These are phyloP conservation scores for Camelus bactrianus DNA, from an alignment of 2,113 vertebrate species.

Conservation along the genomic window DNA sequence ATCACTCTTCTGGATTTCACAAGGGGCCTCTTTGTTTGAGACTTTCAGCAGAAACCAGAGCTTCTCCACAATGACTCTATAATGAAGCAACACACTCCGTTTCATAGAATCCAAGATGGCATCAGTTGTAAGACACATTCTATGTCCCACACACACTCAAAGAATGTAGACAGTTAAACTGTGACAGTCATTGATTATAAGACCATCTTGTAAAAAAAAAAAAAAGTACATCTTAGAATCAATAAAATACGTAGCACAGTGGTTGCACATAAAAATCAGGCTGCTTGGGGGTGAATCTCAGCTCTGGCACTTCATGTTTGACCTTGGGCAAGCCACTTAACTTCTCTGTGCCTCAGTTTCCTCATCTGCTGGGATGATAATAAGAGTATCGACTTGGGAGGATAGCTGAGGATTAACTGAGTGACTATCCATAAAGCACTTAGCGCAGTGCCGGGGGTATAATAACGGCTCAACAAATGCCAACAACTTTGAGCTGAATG, in stretches of 20 bases:
- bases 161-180: neutral
- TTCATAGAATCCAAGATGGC: neutral
- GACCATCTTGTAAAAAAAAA: neutral
- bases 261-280: neutral
- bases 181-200: neutral
- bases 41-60: neutral
- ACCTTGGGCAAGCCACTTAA: neutral
- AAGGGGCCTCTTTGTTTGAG: neutral
- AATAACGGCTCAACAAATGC: neutral
- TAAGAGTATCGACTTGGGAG: neutral
- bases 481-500: neutral
- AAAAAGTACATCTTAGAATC: neutral
- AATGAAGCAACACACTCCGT: neutral
- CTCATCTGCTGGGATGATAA: neutral
- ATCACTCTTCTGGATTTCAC: neutral
- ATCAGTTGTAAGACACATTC: neutral
- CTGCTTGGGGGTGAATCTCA: neutral
- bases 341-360: neutral
- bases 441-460: neutral
- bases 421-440: neutral
- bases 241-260: neutral
- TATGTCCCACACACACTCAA: neutral
- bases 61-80: neutral
- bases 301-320: neutral
- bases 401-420: neutral